phyloP scores from a whole-genome alignment of 2,797 vertebrate species.

The Odontamblyopus rebecca region DNA sequence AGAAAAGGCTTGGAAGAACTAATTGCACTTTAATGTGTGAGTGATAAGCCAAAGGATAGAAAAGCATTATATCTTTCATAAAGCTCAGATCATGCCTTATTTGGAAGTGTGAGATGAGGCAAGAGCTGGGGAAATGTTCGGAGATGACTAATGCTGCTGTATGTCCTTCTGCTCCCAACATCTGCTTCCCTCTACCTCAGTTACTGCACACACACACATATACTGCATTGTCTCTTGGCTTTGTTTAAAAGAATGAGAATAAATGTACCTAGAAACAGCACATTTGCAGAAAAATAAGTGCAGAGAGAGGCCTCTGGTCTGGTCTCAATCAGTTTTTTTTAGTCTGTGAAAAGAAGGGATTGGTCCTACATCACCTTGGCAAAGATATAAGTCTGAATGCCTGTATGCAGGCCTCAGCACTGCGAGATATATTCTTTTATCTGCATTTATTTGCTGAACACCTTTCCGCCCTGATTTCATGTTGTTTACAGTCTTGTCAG shows the following conservation, averaged over 20 bases:
- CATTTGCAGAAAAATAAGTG: not conserved
- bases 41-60: conserved; percentile 36
- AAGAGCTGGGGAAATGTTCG: conserved; percentile 48
- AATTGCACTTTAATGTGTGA: conserved; percentile 30
- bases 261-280: not conserved
- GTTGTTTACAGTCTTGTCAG: not conserved
- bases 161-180: conserved; percentile 40
- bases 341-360: not conserved
- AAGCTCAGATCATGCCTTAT: conserved; percentile 35
- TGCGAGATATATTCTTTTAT: not conserved
- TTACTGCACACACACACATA: conserved; percentile 42
- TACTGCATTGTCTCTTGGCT: not conserved
- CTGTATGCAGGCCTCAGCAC: too few species aligned
- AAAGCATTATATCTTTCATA: conserved; percentile 34
- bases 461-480: not conserved
- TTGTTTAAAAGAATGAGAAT: not conserved
- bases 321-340: not conserved
- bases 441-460: not conserved
- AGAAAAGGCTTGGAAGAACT: conserved; percentile 13
- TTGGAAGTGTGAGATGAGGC: conserved; percentile 38
- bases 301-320: not conserved
- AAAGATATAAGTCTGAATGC: not conserved
- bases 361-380: too few species aligned
- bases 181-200: conserved; percentile 39
- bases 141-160: conserved; percentile 52